Percentiles rank a stretch among this genome's conserved stretches.
These are phyloP conservation scores for Thymelicus acteon DNA, from an alignment of 2,888 invertebrate species.

Conservation along the genomic window DNA sequence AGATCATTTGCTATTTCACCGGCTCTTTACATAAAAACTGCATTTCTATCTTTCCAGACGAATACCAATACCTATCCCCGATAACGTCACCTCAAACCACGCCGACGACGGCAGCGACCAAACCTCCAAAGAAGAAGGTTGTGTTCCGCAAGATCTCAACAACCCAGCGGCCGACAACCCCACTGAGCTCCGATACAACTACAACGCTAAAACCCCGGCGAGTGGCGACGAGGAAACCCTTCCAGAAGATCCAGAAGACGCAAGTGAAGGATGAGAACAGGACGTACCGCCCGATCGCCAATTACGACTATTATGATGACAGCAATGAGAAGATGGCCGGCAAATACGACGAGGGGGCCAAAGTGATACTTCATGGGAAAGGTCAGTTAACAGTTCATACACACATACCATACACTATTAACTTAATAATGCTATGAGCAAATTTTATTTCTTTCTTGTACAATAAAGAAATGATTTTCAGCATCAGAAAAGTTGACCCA, in stretches of 20 bases:
- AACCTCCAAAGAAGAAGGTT: slow-evolving; percentile 62
- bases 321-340: slow-evolving; percentile 81
- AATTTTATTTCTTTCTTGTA: too few species aligned
- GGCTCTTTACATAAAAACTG: neutral
- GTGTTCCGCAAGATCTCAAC: slow-evolving; percentile 68
- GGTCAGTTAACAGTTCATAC: slow-evolving; percentile 52
- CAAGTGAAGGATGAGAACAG: slow-evolving; percentile 53
- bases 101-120: slow-evolving; percentile 53
- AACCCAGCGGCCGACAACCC: slow-evolving; percentile 54
- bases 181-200: slow-evolving; percentile 43
- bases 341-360: slow-evolving; percentile 79
- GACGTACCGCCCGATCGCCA: slow-evolving; percentile 67
- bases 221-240: slow-evolving; percentile 57
- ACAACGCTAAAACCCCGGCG: slow-evolving; percentile 45
- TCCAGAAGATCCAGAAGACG: slow-evolving; percentile 54
- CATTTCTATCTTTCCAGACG: slow-evolving; percentile 57
- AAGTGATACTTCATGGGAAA: slow-evolving; percentile 82
- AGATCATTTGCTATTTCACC: too few species aligned
- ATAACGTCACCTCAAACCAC: slow-evolving; percentile 63
- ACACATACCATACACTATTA: neutral
- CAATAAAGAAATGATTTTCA: too few species aligned
- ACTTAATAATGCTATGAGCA: too few species aligned
- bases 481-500: too few species aligned
- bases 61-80: slow-evolving; percentile 76
- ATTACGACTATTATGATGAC: slow-evolving; percentile 90